Conservation (phyloP, 2,797 vertebrate genomes). For the Ctenochaetus hawaiiensis region DNA sequence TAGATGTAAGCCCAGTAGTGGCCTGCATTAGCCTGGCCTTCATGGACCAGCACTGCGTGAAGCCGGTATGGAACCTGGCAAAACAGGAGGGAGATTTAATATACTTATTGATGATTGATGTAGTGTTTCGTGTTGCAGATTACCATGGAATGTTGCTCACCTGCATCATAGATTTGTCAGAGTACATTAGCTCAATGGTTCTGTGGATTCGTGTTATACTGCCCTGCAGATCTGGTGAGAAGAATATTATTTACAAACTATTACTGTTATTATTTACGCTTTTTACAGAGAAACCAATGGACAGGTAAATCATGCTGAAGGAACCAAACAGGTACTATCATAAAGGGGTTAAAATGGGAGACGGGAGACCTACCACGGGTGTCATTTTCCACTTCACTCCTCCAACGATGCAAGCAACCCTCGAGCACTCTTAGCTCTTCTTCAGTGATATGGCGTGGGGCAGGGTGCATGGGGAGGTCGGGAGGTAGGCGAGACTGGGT, state of each 20-base stretch:
- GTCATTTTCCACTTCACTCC: conserved; percentile 98
- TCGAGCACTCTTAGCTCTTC: conserved; percentile 97
- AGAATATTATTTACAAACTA: neutral
- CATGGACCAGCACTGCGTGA: conserved; percentile 96
- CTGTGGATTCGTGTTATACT: conserved; percentile 97
- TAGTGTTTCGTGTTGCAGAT: too few species aligned
- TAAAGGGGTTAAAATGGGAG: neutral
- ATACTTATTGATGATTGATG: neutral
- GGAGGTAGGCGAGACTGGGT: conserved; percentile 96
- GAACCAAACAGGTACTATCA: neutral
- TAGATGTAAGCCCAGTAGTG: conserved; percentile 99
- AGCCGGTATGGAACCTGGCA: conserved; percentile 95
- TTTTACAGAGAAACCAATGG: too few species aligned
- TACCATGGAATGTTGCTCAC: conserved; percentile 78
- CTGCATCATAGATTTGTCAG: conserved; percentile 98
- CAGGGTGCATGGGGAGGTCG: conserved; percentile 97
- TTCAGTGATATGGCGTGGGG: conserved; percentile 95
- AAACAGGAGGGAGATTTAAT: neutral
- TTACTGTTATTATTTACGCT: neutral
- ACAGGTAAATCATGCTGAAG: neutral
- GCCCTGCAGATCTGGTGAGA: conserved; percentile 92
- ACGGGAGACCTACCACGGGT: conserved; percentile 88
- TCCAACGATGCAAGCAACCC: conserved; percentile 97
- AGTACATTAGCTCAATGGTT: conserved; percentile 98
- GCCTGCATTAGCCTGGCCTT: conserved; percentile 97